Base-by-base conservation (phyloP, 1,140 invertebrate species). In the Trinorchestia longiramus region DNA sequence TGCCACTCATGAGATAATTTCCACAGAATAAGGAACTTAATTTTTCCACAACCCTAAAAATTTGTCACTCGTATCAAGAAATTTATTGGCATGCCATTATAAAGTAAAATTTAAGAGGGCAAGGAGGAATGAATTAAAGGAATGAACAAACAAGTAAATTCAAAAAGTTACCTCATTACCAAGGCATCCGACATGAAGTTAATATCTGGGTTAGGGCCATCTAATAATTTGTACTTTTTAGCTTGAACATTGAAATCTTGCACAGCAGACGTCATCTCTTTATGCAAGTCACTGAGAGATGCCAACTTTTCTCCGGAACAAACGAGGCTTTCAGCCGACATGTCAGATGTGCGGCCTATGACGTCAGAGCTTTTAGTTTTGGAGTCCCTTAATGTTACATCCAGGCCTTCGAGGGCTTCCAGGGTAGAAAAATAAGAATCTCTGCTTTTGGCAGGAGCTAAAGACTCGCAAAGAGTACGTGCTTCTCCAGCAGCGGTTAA, bases 131-230 rank as follows among this genome's bases (percentile, higher is more conserved):
- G 62, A 8, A 53, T 23, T 77, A 77, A 36, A 3, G 36, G 36
- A 77, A 77, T 28, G 1, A 77, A 36, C 11, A 77, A 11, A 36
- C 1, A 11, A 77, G 62, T 3, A 36, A 77, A 77, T 77, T 77
- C 36, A 19, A 90, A 3, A 90, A 42, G 8, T 42, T 3, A 94
- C 92, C 92, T 44, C 92, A 94, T 45, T 45, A 47, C 43, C 44
- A 94, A 45, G 36, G 92, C 92, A 44, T 44, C 40, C 40, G 92
- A 94, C 92, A 94, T 94, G 92, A 94, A 94, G 44, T 94, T 94
- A n/a, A 94, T 47, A 28, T 40, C 40, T 6, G 43, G 92, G 36
- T 44, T 45, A 45, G 44, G 44, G 8, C 92, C 92, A 45, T 94
- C 44, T 8, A 94, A 94, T 36, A 94, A 47, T 45, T 44, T 23